Percentiles rank a stretch among this genome's conserved stretches.
These are phyloP conservation scores for Congeria kusceri DNA, from an alignment of 2,888 invertebrate species.

Conservation along the genomic window DNA sequence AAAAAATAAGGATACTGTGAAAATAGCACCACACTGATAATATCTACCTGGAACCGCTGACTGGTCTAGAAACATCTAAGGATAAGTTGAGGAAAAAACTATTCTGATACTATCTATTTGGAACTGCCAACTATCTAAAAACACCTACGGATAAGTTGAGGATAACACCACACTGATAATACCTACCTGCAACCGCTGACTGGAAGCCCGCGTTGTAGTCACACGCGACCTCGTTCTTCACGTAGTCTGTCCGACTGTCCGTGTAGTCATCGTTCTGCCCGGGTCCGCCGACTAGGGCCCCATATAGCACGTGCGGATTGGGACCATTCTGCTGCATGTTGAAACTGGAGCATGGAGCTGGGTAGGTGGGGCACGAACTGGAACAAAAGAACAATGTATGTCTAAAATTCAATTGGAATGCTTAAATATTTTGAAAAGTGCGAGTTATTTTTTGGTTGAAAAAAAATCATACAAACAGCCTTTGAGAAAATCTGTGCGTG, in stretches of 20 bases:
- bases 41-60: no score
- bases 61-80: no score
- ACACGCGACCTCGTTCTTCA: conserved; percentile 80
- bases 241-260: conserved; percentile 77
- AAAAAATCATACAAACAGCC: no score
- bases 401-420: no score
- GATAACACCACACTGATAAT: no score
- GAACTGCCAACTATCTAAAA: no score
- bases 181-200: conserved; percentile 82
- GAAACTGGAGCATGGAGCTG: conserved; percentile 73
- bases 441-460: neutral
- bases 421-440: neutral
- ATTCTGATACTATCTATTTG: no score
- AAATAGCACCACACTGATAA: no score
- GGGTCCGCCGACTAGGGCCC: conserved; percentile 83
- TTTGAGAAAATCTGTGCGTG: no score
- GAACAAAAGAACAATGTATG: conserved; percentile 6
- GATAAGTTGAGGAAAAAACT: no score
- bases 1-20: no score
- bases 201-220: conserved; percentile 83
- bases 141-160: no score
- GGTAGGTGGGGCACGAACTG: conserved; percentile 79
- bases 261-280: conserved; percentile 73
- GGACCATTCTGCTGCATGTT: conserved; percentile 58
- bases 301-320: conserved; percentile 79